Evolutionary conservation across 2,797 vertebrate genomes (phyloP).

Genomic region (Phrynocephalus vlangalii): DNA sequence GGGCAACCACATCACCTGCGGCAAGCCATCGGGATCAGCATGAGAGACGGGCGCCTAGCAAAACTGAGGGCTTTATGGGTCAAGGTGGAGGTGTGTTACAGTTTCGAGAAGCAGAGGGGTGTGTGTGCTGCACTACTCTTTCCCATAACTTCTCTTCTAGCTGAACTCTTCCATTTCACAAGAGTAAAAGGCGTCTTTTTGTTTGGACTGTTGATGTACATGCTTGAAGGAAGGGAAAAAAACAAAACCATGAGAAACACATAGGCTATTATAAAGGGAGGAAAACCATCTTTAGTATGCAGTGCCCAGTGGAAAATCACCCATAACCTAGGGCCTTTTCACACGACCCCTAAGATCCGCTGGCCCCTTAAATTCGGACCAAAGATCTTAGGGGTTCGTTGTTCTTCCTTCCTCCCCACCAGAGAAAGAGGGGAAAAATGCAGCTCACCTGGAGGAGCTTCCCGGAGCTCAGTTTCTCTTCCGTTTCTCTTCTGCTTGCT

Average conservation of each 20-base stretch:
- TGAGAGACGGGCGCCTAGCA: neutral
- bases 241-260: neutral
- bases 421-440: no score
- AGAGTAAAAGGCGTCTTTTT: neutral
- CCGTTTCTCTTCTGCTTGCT: no score
- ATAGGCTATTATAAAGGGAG: neutral
- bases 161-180: neutral
- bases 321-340: no score
- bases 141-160: neutral
- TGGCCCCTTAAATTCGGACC: no score
- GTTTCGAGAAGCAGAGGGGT: neutral
- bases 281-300: neutral
- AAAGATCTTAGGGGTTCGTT: no score
- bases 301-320: neutral
- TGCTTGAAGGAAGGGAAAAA: neutral
- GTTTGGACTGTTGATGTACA: neutral
- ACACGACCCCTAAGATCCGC: no score
- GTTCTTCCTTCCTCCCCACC: no score
- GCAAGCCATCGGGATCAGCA: conserved; percentile 17
- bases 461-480: no score
- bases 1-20: conserved; percentile 19
- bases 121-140: neutral
- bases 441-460: no score
- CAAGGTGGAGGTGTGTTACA: conserved; percentile 15
- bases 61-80: conserved; percentile 4